These are phyloP conservation scores for Eretmodus cyanostictus DNA, from an alignment of 2,113 vertebrate species.

Conservation along the genomic window DNA sequence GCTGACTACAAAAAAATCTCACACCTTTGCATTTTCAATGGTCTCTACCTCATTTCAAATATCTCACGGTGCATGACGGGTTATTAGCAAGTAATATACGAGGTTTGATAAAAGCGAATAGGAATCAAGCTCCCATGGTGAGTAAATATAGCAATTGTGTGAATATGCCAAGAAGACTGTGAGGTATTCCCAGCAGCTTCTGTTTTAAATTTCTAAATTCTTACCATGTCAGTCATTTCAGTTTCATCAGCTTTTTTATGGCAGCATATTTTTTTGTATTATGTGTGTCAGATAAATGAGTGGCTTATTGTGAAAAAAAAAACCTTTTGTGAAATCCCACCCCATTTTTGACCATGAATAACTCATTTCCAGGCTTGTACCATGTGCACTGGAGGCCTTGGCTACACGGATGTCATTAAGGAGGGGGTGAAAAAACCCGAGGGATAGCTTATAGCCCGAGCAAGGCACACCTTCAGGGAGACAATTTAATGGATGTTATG, in stretches of 20 bases:
- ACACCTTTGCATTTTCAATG: background rate
- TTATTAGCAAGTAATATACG: background rate
- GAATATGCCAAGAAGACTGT: conserved; percentile 4
- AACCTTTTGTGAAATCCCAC: background rate
- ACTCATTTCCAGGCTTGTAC: background rate
- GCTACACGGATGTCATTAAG: conserved; percentile 21
- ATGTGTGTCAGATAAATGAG: background rate
- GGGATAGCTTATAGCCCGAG: conserved; percentile 41
- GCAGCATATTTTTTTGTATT: background rate
- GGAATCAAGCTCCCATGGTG: background rate
- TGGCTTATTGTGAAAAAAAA: background rate
- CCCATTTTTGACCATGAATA: background rate
- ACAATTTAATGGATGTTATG: conserved; percentile 72
- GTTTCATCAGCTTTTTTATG: background rate
- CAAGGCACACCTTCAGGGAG: conserved; percentile 56
- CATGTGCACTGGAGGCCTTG: background rate
- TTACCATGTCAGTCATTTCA: background rate
- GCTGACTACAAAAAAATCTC: background rate
- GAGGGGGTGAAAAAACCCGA: background rate
- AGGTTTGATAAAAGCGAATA: background rate
- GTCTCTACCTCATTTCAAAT: background rate
- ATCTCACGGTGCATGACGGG: background rate
- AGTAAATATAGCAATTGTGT: conserved; percentile 8
- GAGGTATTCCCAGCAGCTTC: conserved; percentile 5
- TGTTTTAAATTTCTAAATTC: conserved; percentile 13